Percentiles rank a stretch among this genome's conserved stretches.
Evolutionary conservation across 2,888 invertebrate species (phyloP).

Genomic region (Sesamia inferens): DNA sequence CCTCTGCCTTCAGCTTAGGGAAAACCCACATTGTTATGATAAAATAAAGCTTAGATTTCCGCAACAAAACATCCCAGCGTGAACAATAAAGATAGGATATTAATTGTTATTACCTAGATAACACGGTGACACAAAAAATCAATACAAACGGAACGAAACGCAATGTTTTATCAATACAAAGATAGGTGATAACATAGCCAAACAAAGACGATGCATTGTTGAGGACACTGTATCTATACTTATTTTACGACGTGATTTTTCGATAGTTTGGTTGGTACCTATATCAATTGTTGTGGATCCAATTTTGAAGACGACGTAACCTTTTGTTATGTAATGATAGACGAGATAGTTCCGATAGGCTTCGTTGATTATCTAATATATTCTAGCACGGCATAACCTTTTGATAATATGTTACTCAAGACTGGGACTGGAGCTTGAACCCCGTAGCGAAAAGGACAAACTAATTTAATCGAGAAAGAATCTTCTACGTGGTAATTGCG

Average conservation of each 20-base stretch:
- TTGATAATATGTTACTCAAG: background rate
- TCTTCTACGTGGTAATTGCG: no score
- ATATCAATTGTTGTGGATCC: slow-evolving; percentile 1
- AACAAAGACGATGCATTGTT: slow-evolving; percentile 22
- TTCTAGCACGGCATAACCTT: background rate
- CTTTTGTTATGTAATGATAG: background rate
- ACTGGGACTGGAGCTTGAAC: background rate
- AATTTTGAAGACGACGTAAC: background rate
- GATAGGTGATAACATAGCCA: slow-evolving; percentile 45
- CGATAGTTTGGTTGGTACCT: no score
- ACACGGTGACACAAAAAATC: slow-evolving; percentile 58
- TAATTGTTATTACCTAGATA: slow-evolving; percentile 55
- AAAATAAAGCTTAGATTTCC: slow-evolving; percentile 11
- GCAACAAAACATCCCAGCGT: slow-evolving; percentile 4
- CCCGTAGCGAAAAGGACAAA: background rate
- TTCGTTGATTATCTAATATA: background rate
- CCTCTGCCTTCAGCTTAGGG: background rate
- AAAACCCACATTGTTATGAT: background rate
- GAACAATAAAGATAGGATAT: slow-evolving; percentile 28
- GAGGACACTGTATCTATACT: no score
- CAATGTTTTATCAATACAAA: slow-evolving; percentile 50
- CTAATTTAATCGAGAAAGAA: no score
- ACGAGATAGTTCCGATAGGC: no score
- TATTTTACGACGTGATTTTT: no score
- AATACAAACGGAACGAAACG: slow-evolving; percentile 40